Evolutionary conservation across 1,140 invertebrate genomes (phyloP).

Genomic region (Microplitis mediator): DNA sequence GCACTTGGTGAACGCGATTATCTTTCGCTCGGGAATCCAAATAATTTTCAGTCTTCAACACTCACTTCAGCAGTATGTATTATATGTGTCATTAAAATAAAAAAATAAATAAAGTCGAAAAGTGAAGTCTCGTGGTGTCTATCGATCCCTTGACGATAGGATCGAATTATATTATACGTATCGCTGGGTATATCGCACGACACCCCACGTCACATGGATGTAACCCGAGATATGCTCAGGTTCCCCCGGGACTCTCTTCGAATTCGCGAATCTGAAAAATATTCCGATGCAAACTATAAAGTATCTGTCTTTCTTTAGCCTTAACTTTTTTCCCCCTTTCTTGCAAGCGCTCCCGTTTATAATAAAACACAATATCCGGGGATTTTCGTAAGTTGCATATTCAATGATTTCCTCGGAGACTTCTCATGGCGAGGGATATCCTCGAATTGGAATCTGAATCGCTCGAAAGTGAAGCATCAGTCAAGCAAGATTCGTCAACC

Average conservation of each 20-base stretch:
- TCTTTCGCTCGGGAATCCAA: constrained; percentile 8
- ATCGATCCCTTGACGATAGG: constrained; percentile 14
- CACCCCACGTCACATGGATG: constrained; percentile 1
- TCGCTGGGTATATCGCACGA: constrained; percentile 17
- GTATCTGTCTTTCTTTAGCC: constrained; percentile 27
- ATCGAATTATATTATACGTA: constrained; percentile 30
- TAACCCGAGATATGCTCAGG: constrained; percentile 8
- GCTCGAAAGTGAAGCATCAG: too few relatives aligned
- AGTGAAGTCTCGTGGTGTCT: not conserved
- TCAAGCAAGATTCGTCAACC: constrained; percentile 29
- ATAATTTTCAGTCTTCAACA: not conserved
- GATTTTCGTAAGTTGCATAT: constrained; percentile 67
- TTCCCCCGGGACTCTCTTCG: constrained; percentile 12
- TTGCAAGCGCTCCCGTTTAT: constrained; percentile 45
- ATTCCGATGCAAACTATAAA: constrained; percentile 52
- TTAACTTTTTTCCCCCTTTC: not conserved
- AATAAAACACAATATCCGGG: constrained; percentile 68
- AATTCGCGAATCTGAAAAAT: constrained; percentile 59
- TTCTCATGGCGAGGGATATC: constrained; percentile 34
- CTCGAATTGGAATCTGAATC: constrained; percentile 47
- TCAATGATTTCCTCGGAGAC: constrained; percentile 75
- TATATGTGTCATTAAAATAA: not conserved
- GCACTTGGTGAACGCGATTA: not conserved
- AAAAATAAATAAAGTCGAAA: not conserved
- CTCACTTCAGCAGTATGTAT: not conserved